These are phyloP conservation scores for Monodelphis domestica DNA, from an alignment of 2,797 vertebrate species.

Conservation along the genomic window DNA sequence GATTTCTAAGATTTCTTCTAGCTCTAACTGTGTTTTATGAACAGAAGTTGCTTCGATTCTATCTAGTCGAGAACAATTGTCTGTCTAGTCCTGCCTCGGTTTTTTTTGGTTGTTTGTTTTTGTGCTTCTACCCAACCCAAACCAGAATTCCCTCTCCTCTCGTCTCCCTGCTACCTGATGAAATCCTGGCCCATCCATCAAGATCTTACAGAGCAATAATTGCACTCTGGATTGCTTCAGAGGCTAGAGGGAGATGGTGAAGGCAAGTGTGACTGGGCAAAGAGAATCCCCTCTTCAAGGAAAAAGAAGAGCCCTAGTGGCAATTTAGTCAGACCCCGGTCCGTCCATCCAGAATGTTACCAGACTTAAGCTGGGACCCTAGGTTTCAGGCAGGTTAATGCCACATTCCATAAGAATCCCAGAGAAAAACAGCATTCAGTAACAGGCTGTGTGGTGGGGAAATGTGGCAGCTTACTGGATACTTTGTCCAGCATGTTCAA, in stretches of 20 bases:
- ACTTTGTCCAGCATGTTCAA: background rate
- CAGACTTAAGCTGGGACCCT: background rate
- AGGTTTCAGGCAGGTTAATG: background rate
- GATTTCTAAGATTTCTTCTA: background rate
- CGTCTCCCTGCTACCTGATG: background rate
- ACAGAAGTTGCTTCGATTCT: background rate
- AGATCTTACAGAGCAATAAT: background rate
- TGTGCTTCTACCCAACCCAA: background rate
- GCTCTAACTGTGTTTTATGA: background rate
- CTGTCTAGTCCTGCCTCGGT: background rate
- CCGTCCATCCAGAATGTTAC: background rate
- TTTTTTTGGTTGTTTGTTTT: background rate
- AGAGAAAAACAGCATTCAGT: background rate
- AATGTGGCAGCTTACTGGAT: background rate
- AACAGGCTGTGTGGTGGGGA: background rate
- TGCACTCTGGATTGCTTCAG: background rate
- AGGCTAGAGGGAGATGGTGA: background rate
- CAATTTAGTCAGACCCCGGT: background rate
- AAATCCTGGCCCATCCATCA: background rate
- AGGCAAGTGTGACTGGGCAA: background rate
- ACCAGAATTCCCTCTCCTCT: background rate
- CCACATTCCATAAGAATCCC: background rate
- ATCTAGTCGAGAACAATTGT: background rate
- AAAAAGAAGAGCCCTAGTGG: background rate
- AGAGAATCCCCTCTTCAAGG: background rate